Evolutionary conservation across 2,113 vertebrate species (phyloP).

Genomic region (Pithys albifrons): DNA sequence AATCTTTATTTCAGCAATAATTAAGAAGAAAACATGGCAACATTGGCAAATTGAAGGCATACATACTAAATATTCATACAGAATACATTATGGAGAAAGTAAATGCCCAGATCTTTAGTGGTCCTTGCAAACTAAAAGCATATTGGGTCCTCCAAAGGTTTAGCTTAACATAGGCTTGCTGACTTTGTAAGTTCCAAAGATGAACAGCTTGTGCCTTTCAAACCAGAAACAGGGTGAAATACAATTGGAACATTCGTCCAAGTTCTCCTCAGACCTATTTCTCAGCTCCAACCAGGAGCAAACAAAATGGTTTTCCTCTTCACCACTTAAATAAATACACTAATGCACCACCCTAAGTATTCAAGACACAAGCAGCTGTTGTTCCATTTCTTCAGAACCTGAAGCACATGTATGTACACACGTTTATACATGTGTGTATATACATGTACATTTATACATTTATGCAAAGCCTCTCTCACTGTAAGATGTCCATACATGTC

Average conservation of each 20-base stretch:
- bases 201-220: constrained; percentile 3
- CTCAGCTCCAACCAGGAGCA: neutral
- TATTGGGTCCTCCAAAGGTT: constrained; percentile 49
- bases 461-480: neutral
- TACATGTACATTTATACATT: neutral
- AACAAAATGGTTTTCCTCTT: neutral
- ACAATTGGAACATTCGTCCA: neutral
- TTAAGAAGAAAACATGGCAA: constrained; percentile 67
- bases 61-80: constrained; percentile 68
- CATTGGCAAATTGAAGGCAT: constrained; percentile 63
- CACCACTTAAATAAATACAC: neutral
- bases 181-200: neutral
- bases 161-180: constrained; percentile 38
- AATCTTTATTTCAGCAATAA: constrained; percentile 67
- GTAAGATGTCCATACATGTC: neutral
- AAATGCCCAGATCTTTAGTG: constrained; percentile 64
- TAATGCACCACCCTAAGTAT: neutral
- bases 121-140: constrained; percentile 64
- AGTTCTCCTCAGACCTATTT: neutral
- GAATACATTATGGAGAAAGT: constrained; percentile 61
- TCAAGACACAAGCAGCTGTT: neutral
- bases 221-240: constrained; percentile 4
- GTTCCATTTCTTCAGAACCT: neutral
- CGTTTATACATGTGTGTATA: fast-evolving
- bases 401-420: neutral